Evolutionary conservation across 1,140 invertebrate genomes (phyloP), one percentile per base, ranked within the genome.

Genomic region (Cotesia glomerata): DNA sequence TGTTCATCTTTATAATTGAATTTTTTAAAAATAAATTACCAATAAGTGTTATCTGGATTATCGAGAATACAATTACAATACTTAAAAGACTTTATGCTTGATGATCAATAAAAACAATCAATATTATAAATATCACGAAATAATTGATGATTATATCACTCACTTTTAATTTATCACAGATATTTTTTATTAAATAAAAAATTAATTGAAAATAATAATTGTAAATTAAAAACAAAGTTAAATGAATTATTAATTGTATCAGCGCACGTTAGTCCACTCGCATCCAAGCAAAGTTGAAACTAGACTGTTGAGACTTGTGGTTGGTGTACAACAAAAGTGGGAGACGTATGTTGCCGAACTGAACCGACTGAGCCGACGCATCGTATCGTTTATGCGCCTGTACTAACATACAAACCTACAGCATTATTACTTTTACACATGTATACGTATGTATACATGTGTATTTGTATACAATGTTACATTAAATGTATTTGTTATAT

Each of bases 331-430:
- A 18, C 5, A 58, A 4, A 26, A 58, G 56, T 58, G 56, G 56
- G 56, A 58, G 16, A 58, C 56, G 56, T 26, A 16, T 26, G 18
- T 58, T 16, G 18, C 56, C 56, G 56, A 58, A 58, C 14, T 26
- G 16, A 58, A 58, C 56, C 64, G 64, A 39, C 26, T 7, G 63
- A 66, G 49, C 64, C 16, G 14, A 51, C 64, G 14, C 45, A 66
- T 58, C 56, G 56, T 18, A 26, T 45, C 39, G 39, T 45, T 45
- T 45, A 45, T 45, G 56, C 18, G 18, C 56, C 14, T 18, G 18
- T 58, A 16, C 18, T 11, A 13, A 49, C 35, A 45, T 66, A 45
- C 39, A 52, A 32, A 49, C 11, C 64, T 13, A 32, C 18, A 14
- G 49, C 11, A 32, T 45, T 13, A 18, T 66, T 56, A 16, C 9